phyloP scores from a whole-genome alignment of 2,113 vertebrate genomes.

The Plecotus auritus region DNA sequence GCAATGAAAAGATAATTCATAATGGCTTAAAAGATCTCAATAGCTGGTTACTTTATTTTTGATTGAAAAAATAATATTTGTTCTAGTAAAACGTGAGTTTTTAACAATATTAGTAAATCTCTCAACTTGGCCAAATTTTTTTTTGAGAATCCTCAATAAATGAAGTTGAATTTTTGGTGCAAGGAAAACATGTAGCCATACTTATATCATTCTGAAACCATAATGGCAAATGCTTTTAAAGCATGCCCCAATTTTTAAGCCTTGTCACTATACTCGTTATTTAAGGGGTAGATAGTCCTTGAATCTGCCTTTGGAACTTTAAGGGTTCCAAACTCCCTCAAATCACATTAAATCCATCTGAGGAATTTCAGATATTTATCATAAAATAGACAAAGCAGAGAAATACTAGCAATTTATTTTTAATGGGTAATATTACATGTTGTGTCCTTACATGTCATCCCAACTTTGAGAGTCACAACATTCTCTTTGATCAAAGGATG shows the following conservation, averaged over 20 bases:
- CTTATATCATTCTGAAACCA: slow-evolving; percentile 16
- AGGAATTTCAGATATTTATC: neutral
- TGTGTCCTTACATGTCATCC: neutral
- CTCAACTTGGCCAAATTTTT: slow-evolving; percentile 39
- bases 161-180: slow-evolving; percentile 40
- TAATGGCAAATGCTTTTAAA: slow-evolving; percentile 36
- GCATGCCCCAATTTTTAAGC: slow-evolving; percentile 10
- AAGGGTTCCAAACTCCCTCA: neutral
- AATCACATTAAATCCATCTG: neutral
- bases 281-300: neutral
- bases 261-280: slow-evolving; percentile 36
- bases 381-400: slow-evolving; percentile 20
- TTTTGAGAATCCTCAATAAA: slow-evolving; percentile 50
- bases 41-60: slow-evolving; percentile 43
- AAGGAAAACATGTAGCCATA: neutral
- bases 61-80: slow-evolving; percentile 58
- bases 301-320: neutral
- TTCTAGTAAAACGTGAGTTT: slow-evolving; percentile 61
- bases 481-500: neutral
- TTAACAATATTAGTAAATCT: slow-evolving; percentile 62
- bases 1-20: slow-evolving; percentile 12
- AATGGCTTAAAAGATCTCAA: slow-evolving; percentile 38
- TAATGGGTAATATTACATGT: neutral
- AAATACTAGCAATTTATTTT: slow-evolving; percentile 30
- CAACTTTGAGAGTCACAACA: neutral